These are phyloP conservation scores for Lomographa bimaculata DNA, from an alignment of 2,888 invertebrate species.

Conservation along the genomic window DNA sequence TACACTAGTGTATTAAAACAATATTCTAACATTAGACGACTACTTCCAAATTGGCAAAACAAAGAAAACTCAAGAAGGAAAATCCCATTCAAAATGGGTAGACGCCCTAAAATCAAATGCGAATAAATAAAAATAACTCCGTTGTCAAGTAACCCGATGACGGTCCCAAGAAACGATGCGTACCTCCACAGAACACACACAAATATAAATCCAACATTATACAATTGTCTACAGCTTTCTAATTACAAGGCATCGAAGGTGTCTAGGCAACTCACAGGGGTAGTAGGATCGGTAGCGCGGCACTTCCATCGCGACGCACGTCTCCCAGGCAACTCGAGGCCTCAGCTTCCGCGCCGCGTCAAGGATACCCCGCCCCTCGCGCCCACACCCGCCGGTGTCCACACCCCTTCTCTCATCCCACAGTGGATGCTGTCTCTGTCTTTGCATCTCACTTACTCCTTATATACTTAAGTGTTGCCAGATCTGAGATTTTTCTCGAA, in stretches of 20 bases:
- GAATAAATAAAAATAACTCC: no score
- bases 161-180: not conserved
- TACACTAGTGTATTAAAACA: no score
- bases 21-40: no score
- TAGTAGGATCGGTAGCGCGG: constrained; percentile 77
- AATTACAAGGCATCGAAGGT: constrained; percentile 24
- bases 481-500: not conserved
- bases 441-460: constrained; percentile 7
- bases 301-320: constrained; percentile 78
- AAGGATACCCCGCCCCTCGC: constrained; percentile 24
- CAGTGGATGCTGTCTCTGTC: constrained; percentile 30
- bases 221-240: constrained; percentile 11
- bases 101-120: no score
- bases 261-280: constrained; percentile 69
- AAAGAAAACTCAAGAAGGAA: no score
- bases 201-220: constrained; percentile 1
- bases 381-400: constrained; percentile 31
- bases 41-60: no score
- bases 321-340: constrained; percentile 78
- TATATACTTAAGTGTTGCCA: constrained; percentile 14
- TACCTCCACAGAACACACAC: not conserved
- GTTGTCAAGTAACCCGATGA: no score
- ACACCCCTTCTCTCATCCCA: constrained; percentile 20
- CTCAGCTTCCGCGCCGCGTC: constrained; percentile 49
- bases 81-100: no score